Percentiles rank a stretch among this genome's conserved stretches.
These are phyloP conservation scores for Parazoanthus swiftii DNA, from an alignment of 92 coral and sea anemone genomes.

Conservation along the genomic window DNA sequence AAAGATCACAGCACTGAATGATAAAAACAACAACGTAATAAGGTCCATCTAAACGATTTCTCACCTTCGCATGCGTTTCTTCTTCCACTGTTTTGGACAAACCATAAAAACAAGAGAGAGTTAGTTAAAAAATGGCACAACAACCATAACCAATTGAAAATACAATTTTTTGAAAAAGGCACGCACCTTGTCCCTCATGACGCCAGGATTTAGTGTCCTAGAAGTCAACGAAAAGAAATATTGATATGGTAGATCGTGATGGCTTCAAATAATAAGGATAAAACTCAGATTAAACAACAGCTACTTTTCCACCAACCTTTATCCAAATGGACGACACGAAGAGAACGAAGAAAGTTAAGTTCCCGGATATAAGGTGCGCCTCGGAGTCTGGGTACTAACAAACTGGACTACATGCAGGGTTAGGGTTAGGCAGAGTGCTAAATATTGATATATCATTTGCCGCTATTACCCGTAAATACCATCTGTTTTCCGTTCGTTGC, in stretches of 20 bases:
- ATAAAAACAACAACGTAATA: neutral
- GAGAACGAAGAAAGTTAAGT: neutral
- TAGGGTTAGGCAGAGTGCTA: too few species aligned
- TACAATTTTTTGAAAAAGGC: neutral
- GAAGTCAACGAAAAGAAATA: neutral
- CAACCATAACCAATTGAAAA: neutral
- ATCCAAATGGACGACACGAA: slow-evolving; percentile 41
- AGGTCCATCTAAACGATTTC: neutral
- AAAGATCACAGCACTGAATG: neutral
- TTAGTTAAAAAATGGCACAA: neutral
- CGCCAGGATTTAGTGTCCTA: slow-evolving; percentile 43
- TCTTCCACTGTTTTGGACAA: slow-evolving; percentile 26
- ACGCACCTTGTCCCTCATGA: slow-evolving; percentile 45
- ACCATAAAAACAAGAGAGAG: neutral
- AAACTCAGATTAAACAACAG: neutral
- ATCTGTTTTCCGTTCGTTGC: neutral
- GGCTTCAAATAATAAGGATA: slow-evolving; percentile 7
- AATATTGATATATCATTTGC: too few species aligned
- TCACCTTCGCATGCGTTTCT: slow-evolving; percentile 47
- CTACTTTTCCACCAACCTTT: slow-evolving; percentile 3
- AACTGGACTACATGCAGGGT: too few species aligned
- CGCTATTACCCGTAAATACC: too few species aligned
- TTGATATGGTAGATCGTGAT: slow-evolving; percentile 13
- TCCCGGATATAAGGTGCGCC: slow-evolving; percentile 32
- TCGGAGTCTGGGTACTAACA: slow-evolving; percentile 27